A percentile compares a stretch with the other conserved stretches of the same genome.
Evolutionary conservation across 2,113 vertebrate genomes (phyloP).

Genomic region (Arothron firmamentum): DNA sequence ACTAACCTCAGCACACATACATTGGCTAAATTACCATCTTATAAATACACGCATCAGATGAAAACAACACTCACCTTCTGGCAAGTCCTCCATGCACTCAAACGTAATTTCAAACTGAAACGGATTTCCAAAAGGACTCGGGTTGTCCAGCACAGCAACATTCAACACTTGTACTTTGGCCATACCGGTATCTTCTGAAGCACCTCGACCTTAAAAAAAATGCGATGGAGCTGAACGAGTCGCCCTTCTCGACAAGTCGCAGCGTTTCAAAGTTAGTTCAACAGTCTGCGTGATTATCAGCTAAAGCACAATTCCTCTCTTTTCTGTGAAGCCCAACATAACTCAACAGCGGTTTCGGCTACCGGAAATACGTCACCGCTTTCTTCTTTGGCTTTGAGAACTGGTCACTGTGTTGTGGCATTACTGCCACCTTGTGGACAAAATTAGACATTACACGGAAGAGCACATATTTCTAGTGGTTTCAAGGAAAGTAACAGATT

Average conservation of each 20-base stretch:
- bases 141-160: constrained; percentile 86
- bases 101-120: constrained; percentile 93
- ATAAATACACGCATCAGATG: neutral
- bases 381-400: constrained; percentile 21
- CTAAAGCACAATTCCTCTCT: constrained; percentile 5
- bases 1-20: no score
- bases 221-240: neutral
- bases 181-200: constrained; percentile 61
- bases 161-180: constrained; percentile 90
- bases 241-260: neutral
- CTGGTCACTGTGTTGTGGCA: neutral
- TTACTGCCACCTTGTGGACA: neutral
- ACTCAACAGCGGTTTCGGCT: neutral
- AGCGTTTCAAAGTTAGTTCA: neutral
- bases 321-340: constrained; percentile 9
- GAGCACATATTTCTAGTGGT: no score
- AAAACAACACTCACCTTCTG: constrained; percentile 76
- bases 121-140: constrained; percentile 86
- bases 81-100: constrained; percentile 87
- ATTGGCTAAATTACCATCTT: neutral
- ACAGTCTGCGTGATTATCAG: neutral
- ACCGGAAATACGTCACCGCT: constrained; percentile 45
- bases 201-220: neutral
- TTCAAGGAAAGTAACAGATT: no score
- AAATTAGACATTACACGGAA: neutral